Base-by-base conservation (phyloP, 2,888 invertebrate genomes). In the Acronicta leporina region DNA sequence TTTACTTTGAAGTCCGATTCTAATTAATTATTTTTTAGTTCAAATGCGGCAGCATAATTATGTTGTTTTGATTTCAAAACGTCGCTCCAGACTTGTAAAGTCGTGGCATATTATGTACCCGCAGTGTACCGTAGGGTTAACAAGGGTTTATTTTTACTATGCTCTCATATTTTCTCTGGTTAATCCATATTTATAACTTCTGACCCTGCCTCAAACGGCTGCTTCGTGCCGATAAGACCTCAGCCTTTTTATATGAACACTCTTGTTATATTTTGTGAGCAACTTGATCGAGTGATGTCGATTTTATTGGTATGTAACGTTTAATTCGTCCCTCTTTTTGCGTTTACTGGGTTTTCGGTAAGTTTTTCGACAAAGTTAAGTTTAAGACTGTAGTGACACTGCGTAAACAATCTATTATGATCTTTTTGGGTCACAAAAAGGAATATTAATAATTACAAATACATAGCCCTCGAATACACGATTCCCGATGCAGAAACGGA, bases 121-220 rank as follows among this genome's bases (percentile, higher is more conserved):
- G 33, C 59, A 25, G 25, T 48, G 59, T 65, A 49, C 68, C 80
- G 69, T 63, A 75, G 68, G 73, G 66, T 78, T 81, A 83, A 85
- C 85, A 85, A 84, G 86, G 86, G 81, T 84, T 85, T 83, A 81
- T 80, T 80, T 62, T 77, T 80, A 66, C 76, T 77, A 73, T 84
- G 77, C 63, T 66, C 84, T 88, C 86, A 90, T 89, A 91, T 90
- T 91, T 90, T 84, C 86, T 77, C 83, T 79, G 69, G 81, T 83
- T 92, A 91, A 91, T 92, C 92, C 91, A 91, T 91, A 92, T 92
- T 92, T 91, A 93, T 91, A 33, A 87, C 81, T 85, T 85, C 87
- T 85, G 89, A 87, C 90, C 91, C 89, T 80, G 79, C 78, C 70
- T 77, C 74, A 67, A 83, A 77, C 85, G 88, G 77, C 75, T 76